Base-by-base conservation (phyloP, 2,113 vertebrate species). In the Coptodon bakossiorum region DNA sequence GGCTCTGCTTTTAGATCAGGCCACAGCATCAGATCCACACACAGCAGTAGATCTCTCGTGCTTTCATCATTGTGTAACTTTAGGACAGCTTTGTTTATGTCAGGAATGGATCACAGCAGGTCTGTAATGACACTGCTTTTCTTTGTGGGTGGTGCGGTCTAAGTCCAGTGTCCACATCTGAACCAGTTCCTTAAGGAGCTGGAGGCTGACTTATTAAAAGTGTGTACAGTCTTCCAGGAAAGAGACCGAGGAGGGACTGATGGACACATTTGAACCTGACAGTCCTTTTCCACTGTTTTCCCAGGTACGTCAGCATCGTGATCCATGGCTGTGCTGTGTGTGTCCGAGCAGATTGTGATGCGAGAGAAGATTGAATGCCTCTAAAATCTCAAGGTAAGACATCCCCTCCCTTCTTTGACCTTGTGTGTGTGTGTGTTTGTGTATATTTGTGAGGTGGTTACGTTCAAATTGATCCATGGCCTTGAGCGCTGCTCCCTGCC, bases 331-430 rank as follows among this genome's bases (percentile, higher is more conserved):
- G 85, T 80, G 88, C 80, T 71, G 87, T 82, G 66, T 84, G 82
- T 82, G 88, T 86, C 83, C 63, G 53, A 91, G 92, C 90, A 81
- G 87, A 86, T 48, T 88, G 88, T 79, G 83, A 88, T 93, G 84
- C 90, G 68, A 88, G 88, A 90, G 94, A 90, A 95, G 89, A 94
- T 91, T 96, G 94, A 96, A 95, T 96, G 94, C 90, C 91, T 90
- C 91, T 93, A 85, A 93, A 92, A 92, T 95, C 89, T 95, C 88
- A 93, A 96, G 93, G 95, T 96, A 93, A 95, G 92, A 48, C 80
- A 34, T 29, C 48, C 16, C 45, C 52, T 63, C 85, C 43, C 80
- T 45, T 48, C 34, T 73, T 73, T 85, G 80, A 85, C 59, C 83
- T 78, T 88, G 63, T 82, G 19, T 22, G 17, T 87, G 40, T 10